phyloP scores from a whole-genome alignment of 1,140 invertebrate species.

The Drosophila murphyi region DNA sequence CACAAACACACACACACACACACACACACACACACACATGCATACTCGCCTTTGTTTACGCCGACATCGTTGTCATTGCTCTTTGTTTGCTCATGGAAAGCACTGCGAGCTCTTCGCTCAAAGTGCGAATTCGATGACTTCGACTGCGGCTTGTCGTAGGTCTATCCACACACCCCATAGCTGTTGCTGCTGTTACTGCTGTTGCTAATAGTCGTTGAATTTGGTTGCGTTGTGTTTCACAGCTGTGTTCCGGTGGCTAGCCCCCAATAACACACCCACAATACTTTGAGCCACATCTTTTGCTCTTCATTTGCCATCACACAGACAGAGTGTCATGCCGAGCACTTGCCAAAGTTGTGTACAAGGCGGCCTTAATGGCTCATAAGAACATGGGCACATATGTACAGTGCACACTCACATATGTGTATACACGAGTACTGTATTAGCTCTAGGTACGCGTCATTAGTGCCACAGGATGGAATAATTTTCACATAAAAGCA shows the following conservation, averaged over 20 bases:
- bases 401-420: not conserved
- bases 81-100: slow-evolving; percentile 32
- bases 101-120: not conserved
- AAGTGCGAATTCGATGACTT: slow-evolving; percentile 52
- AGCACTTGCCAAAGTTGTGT: slow-evolving; percentile 33
- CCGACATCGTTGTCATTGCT: slow-evolving; percentile 29
- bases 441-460: slow-evolving; percentile 10
- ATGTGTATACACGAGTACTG: slow-evolving; percentile 1
- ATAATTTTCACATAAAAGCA: slow-evolving; percentile 42
- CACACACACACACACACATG: not conserved
- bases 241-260: slow-evolving; percentile 15
- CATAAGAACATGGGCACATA: slow-evolving; percentile 11
- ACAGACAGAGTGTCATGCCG: slow-evolving; percentile 30
- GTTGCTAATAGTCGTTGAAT: slow-evolving; percentile 39
- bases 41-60: slow-evolving; percentile 45
- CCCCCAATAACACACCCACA: slow-evolving; percentile 6
- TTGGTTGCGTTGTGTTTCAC: slow-evolving; percentile 37
- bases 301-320: slow-evolving; percentile 47
- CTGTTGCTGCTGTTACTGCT: slow-evolving; percentile 13
- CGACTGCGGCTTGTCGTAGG: slow-evolving; percentile 43
- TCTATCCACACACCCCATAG: slow-evolving; percentile 1
- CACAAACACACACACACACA: not conserved
- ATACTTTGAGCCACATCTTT: slow-evolving; percentile 35
- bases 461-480: slow-evolving; percentile 40
- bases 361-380: slow-evolving; percentile 20